These are phyloP conservation scores for Otis tarda DNA, from an alignment of 2,113 vertebrate species.

Conservation along the genomic window DNA sequence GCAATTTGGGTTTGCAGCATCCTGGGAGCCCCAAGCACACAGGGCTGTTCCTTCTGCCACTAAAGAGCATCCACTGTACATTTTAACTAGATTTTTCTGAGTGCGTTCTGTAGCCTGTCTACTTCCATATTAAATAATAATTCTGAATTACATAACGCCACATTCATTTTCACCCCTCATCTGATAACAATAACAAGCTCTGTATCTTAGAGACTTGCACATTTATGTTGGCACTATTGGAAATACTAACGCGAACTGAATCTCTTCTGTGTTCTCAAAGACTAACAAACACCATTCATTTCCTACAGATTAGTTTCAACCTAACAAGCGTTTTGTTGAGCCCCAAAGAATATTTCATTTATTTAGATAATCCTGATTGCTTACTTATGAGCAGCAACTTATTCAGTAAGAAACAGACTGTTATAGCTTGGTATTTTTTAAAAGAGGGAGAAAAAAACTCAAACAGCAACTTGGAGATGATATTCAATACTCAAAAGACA, in stretches of 20 bases:
- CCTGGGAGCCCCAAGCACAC: background rate
- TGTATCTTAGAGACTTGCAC: slow-evolving; percentile 65
- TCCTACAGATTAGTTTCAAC: slow-evolving; percentile 75
- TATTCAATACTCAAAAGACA: slow-evolving; percentile 56
- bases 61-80: background rate
- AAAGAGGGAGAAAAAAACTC: slow-evolving; percentile 4
- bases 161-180: slow-evolving; percentile 53
- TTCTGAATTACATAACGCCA: slow-evolving; percentile 33
- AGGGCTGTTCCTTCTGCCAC: background rate
- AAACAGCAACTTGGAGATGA: slow-evolving; percentile 7
- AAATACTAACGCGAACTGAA: slow-evolving; percentile 70
- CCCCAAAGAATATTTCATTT: slow-evolving; percentile 78
- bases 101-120: background rate
- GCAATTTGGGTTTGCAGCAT: background rate
- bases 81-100: slow-evolving; percentile 38
- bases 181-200: slow-evolving; percentile 74
- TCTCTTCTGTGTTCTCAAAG: slow-evolving; percentile 72
- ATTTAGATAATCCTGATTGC: slow-evolving; percentile 76
- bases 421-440: slow-evolving; percentile 37
- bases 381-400: slow-evolving; percentile 60
- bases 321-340: slow-evolving; percentile 74
- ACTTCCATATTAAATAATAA: slow-evolving; percentile 19
- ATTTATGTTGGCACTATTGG: slow-evolving; percentile 70
- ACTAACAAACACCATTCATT: slow-evolving; percentile 77
- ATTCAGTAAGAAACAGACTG: slow-evolving; percentile 66